Evolutionary conservation across 1,140 invertebrate species (phyloP).

Genomic region (Proctacanthus coquilletti): DNA sequence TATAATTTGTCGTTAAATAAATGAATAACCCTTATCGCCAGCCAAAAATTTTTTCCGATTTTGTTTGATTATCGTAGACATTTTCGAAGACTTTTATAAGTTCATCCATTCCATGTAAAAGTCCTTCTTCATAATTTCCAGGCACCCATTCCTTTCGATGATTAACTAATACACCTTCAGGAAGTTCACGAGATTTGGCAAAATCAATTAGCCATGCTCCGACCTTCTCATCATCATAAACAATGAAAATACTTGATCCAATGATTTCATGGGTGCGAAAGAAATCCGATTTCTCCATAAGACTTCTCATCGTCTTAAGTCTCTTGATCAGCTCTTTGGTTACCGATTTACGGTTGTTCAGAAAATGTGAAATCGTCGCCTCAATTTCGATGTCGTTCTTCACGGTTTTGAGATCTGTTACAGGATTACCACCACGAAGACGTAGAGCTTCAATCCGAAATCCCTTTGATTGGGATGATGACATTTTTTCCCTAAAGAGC

Average conservation of each 20-base stretch:
- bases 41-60: too few species aligned
- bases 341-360: constrained; percentile 49
- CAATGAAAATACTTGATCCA: constrained; percentile 86
- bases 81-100: constrained; percentile 39
- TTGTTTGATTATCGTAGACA: constrained; percentile 13
- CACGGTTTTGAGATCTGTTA: constrained; percentile 62
- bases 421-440: constrained; percentile 51
- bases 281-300: constrained; percentile 73
- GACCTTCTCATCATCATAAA: constrained; percentile 73
- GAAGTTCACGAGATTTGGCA: constrained; percentile 71
- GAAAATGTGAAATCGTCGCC: constrained; percentile 63
- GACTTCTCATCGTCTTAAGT: constrained; percentile 57
- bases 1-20: too few species aligned
- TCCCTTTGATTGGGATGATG: constrained; percentile 80
- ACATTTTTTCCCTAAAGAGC: constrained; percentile 87
- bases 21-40: too few species aligned
- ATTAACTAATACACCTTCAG: constrained; percentile 48
- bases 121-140: constrained; percentile 92
- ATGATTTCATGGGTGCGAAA: constrained; percentile 86
- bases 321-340: constrained; percentile 51
- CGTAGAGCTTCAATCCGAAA: constrained; percentile 95
- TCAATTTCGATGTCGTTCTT: constrained; percentile 61
- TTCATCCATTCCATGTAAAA: constrained; percentile 78
- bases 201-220: constrained; percentile 95
- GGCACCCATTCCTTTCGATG: constrained; percentile 67